Evolutionary conservation across 2,888 invertebrate species (phyloP).

Genomic region (Merodon equestris): DNA sequence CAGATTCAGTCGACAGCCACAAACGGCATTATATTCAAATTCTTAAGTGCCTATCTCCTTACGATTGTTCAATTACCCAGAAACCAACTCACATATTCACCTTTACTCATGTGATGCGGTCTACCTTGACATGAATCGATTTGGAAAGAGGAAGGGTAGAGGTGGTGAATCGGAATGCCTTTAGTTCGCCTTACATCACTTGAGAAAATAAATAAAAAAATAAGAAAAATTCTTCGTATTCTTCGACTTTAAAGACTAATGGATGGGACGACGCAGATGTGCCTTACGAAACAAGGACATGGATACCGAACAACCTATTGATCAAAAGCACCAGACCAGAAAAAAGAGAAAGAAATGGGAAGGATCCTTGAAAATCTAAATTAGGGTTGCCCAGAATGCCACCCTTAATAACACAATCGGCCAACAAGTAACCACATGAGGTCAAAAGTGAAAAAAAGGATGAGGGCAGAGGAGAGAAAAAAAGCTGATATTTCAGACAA

Average conservation of each 20-base stretch:
- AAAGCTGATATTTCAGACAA: conserved; percentile 44
- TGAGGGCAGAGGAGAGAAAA: not conserved
- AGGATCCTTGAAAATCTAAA: conserved; percentile 48
- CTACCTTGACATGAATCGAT: conserved; percentile 30
- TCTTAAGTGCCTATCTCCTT: conserved; percentile 23
- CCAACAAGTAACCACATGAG: conserved; percentile 65
- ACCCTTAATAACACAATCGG: conserved; percentile 41
- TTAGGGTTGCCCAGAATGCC: conserved; percentile 39
- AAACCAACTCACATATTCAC: conserved; percentile 27
- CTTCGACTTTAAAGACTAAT: too few species aligned
- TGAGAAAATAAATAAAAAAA: conserved; percentile 29
- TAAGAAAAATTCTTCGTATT: too few species aligned
- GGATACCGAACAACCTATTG: conserved; percentile 27
- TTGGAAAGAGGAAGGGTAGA: conserved; percentile 14
- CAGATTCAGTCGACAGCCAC: too few species aligned
- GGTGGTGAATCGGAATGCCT: conserved; percentile 54
- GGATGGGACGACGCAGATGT: too few species aligned
- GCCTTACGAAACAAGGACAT: not conserved
- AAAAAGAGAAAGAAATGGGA: conserved; percentile 19
- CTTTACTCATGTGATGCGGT: too few species aligned
- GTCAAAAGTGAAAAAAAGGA: conserved; percentile 17
- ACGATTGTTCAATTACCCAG: conserved; percentile 38
- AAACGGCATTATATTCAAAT: conserved; percentile 40
- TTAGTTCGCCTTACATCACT: conserved; percentile 30
- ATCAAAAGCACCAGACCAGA: conserved; percentile 53